These are phyloP conservation scores for Amniataba percoides DNA, from an alignment of 2,797 vertebrate species.

Conservation along the genomic window DNA sequence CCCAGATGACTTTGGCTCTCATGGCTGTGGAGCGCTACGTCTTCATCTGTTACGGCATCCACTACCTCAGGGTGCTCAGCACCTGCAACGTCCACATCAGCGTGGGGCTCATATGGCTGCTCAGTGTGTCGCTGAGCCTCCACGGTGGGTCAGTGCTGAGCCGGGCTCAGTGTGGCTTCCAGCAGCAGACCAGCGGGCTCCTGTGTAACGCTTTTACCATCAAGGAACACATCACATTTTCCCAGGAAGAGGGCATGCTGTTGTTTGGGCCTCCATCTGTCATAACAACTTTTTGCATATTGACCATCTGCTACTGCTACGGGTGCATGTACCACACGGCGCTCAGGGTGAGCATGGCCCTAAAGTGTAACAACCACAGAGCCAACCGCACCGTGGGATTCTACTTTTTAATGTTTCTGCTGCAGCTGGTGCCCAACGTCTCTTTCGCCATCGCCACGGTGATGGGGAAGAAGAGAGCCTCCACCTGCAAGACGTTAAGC, in stretches of 20 bases:
- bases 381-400: constrained; percentile 22
- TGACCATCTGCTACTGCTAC: constrained; percentile 42
- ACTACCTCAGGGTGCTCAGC: constrained; percentile 14
- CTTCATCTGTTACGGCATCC: constrained; percentile 34
- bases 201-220: constrained; percentile 13
- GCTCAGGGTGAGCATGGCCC: not conserved
- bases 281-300: constrained; percentile 18
- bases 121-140: constrained; percentile 19
- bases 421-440: not conserved
- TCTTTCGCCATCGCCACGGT: not conserved
- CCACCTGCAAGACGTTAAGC: not conserved
- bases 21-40: constrained; percentile 25
- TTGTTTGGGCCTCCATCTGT: constrained; percentile 22
- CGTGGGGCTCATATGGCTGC: constrained; percentile 20
- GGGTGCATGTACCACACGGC: constrained; percentile 25
- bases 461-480: not conserved
- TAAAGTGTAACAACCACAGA: constrained; percentile 1
- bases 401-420: constrained; percentile 20
- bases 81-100: not conserved
- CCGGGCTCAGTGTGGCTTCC: constrained; percentile 1
- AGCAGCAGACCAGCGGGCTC: constrained; percentile 8
- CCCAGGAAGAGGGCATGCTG: not conserved
- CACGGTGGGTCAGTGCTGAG: constrained; percentile 18
- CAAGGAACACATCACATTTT: constrained; percentile 15
- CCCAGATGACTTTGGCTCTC: constrained; percentile 28